Evolutionary conservation across 2,797 vertebrate genomes (phyloP).

Genomic region (Adrianichthys oophorus): DNA sequence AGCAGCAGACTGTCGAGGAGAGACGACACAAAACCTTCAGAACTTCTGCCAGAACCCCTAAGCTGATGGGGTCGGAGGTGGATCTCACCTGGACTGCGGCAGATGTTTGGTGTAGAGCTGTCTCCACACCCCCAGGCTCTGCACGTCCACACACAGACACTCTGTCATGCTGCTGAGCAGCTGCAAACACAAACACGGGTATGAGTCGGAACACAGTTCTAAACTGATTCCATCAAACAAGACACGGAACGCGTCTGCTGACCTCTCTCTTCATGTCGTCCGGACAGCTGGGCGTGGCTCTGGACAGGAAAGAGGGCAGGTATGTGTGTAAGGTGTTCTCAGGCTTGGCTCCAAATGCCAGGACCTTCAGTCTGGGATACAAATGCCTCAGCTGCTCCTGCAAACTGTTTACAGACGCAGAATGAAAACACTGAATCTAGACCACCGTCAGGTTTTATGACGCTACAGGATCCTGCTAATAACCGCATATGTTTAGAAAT

Average conservation of each 20-base stretch:
- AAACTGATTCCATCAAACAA: no score
- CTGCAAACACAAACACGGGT: slow-evolving; percentile 58
- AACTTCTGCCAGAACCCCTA: no score
- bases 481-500: background rate
- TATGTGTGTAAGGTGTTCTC: slow-evolving; percentile 88
- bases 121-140: slow-evolving; percentile 91
- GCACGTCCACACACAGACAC: slow-evolving; percentile 86
- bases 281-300: slow-evolving; percentile 86
- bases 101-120: slow-evolving; percentile 95
- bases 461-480: no score
- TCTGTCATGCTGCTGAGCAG: slow-evolving; percentile 88
- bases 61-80: no score
- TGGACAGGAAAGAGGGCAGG: slow-evolving; percentile 94
- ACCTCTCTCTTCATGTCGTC: slow-evolving; percentile 92
- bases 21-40: no score
- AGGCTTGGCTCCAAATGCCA: slow-evolving; percentile 89
- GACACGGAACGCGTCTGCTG: slow-evolving; percentile 6
- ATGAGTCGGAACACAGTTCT: no score
- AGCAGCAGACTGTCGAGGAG: slow-evolving; percentile 82
- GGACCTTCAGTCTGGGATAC: slow-evolving; percentile 90
- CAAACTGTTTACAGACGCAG: slow-evolving; percentile 71
- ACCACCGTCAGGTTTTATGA: no score
- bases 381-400: slow-evolving; percentile 91
- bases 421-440: no score
- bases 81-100: slow-evolving; percentile 86